Conservation (phyloP, 2,888 invertebrate species). For the Tenthredo scrophulariae region DNA sequence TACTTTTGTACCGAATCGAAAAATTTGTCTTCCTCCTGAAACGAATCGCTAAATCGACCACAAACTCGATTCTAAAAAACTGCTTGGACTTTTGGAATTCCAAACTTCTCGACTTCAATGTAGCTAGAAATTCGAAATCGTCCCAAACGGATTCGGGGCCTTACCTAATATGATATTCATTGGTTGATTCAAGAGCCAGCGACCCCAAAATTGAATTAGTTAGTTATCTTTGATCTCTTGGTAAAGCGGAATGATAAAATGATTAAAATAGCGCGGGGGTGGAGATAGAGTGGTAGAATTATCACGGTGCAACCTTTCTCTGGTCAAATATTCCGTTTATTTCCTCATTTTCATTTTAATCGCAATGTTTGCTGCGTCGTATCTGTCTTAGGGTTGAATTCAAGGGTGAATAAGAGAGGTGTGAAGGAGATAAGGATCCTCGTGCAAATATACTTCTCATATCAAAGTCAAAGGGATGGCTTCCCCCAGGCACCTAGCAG, state of each 20-base stretch:
- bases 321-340: background rate
- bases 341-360: constrained; percentile 3
- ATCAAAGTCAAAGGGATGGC: background rate
- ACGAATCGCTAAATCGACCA: too few relatives aligned
- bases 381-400: background rate
- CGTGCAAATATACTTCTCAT: constrained; percentile 16
- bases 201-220: constrained; percentile 28
- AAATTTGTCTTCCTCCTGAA: too few relatives aligned
- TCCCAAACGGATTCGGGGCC: background rate
- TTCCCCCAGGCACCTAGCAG: background rate
- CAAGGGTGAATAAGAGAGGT: background rate
- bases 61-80: too few relatives aligned
- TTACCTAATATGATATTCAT: constrained; percentile 19
- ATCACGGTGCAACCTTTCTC: background rate
- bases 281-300: background rate
- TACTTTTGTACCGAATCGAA: too few relatives aligned
- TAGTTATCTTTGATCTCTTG: background rate
- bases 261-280: background rate
- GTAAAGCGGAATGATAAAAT: background rate
- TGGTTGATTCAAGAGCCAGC: background rate
- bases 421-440: constrained; percentile 22
- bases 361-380: background rate
- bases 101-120: too few relatives aligned
- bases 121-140: too few relatives aligned
- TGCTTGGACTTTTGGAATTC: too few relatives aligned